Percentiles rank a stretch among this genome's conserved stretches.
Conservation (phyloP, 2,888 invertebrate genomes). For the Cloeon dipterum region DNA sequence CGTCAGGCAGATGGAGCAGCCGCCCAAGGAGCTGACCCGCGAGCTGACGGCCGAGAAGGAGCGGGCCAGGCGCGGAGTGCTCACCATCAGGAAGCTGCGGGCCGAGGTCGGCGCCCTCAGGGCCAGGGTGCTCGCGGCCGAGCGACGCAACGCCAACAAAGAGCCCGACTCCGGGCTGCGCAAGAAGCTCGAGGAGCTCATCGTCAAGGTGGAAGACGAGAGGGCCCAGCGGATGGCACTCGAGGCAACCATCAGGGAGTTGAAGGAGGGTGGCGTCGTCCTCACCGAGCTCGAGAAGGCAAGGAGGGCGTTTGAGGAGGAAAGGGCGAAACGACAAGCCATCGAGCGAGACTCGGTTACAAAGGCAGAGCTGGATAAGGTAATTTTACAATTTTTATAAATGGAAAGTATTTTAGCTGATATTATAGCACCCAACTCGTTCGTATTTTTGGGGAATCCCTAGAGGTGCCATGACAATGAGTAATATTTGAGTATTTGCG, state of each 20-base stretch:
- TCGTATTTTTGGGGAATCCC: no score
- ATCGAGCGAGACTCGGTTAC: constrained; percentile 8
- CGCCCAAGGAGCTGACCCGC: no score
- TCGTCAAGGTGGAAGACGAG: background rate
- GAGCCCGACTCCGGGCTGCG: no score
- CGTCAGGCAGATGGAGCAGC: no score
- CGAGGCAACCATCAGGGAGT: background rate
- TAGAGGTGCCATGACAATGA: no score
- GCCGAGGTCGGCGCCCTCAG: background rate
- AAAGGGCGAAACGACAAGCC: constrained; percentile 7
- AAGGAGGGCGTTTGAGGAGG: constrained; percentile 5
- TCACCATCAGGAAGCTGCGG: background rate
- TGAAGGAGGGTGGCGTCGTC: background rate
- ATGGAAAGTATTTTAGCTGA: no score
- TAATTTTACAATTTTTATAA: no score
- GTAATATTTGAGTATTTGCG: no score
- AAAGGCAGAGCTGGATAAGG: background rate
- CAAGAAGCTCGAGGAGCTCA: background rate
- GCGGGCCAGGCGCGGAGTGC: background rate
- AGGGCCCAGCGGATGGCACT: background rate
- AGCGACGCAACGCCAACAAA: no score
- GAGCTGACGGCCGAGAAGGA: background rate
- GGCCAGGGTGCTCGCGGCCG: background rate
- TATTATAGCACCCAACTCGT: no score
- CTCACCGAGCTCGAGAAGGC: background rate